These are phyloP conservation scores for Micrasema minimum DNA, from an alignment of 1,140 invertebrate genomes.

Conservation along the genomic window DNA sequence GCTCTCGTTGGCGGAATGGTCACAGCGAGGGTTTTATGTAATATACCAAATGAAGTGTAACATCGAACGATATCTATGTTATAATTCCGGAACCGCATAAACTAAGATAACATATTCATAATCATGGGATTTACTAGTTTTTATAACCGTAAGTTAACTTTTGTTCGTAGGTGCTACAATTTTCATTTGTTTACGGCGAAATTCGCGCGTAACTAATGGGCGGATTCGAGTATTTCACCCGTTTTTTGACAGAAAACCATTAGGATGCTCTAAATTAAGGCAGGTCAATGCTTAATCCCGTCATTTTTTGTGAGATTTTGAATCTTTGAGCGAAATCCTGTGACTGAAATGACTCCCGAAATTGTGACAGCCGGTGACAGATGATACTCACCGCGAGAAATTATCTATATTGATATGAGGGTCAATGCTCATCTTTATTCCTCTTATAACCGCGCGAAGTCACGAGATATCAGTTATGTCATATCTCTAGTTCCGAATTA, in stretches of 20 bases:
- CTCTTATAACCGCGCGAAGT: not conserved
- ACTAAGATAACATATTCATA: not conserved
- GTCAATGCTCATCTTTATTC: constrained; percentile 36
- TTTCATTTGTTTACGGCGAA: constrained; percentile 39
- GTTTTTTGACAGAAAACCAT: constrained; percentile 42
- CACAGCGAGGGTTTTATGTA: constrained; percentile 39
- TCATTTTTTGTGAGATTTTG: not conserved
- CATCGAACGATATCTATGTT: constrained; percentile 14
- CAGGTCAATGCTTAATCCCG: not conserved
- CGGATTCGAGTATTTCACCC: constrained; percentile 25
- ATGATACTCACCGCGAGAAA: constrained; percentile 23
- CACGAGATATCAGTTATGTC: constrained; percentile 21
- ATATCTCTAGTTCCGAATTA: constrained; percentile 18
- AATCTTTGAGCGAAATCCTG: constrained; percentile 3
- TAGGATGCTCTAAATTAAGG: not conserved
- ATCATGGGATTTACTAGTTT: constrained; percentile 39
- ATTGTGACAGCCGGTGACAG: constrained; percentile 40
- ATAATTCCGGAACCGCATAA: not conserved
- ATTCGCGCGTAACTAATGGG: constrained; percentile 21
- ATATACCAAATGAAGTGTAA: constrained; percentile 27
- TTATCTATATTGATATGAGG: constrained; percentile 19
- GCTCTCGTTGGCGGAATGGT: constrained; percentile 26
- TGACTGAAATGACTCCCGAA: constrained; percentile 7
- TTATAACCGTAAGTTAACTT: constrained; percentile 41
- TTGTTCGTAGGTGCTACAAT: constrained; percentile 12